Evolutionary conservation across 2,113 vertebrate genomes (phyloP).

Genomic region (Cacatua alba): DNA sequence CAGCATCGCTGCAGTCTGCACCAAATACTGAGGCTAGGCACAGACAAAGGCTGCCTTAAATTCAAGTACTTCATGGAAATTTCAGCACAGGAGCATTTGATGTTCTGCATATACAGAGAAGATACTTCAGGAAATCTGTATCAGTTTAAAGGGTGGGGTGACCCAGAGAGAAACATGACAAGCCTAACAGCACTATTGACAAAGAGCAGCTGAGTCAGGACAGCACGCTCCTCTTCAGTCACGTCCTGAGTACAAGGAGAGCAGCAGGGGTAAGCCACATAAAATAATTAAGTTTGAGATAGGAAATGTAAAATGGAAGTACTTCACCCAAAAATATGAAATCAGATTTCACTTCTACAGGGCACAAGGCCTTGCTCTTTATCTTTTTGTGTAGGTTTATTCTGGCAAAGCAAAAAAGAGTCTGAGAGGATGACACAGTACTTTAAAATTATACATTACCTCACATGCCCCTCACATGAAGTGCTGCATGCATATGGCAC

Average conservation of each 20-base stretch:
- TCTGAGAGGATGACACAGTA: not conserved
- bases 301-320: not conserved
- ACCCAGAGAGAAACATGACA: not conserved
- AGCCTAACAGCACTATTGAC: accelerated
- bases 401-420: not conserved
- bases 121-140: accelerated
- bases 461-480: not conserved
- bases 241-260: not conserved
- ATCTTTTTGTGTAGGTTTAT: not conserved
- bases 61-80: accelerated
- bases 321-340: not conserved
- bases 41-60: not conserved
- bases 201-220: not conserved
- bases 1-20: not conserved
- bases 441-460: not conserved
- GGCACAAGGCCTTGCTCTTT: not conserved
- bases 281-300: not conserved
- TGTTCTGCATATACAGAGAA: accelerated
- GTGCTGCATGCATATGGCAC: not conserved
- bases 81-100: not conserved
- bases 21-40: accelerated
- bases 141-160: accelerated
- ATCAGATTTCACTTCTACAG: not conserved
- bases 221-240: accelerated
- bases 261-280: not conserved